Percentiles rank a stretch among this genome's conserved stretches.
Evolutionary conservation across 1,140 invertebrate genomes (phyloP).

Genomic region (Philotrypesis tridentata): DNA sequence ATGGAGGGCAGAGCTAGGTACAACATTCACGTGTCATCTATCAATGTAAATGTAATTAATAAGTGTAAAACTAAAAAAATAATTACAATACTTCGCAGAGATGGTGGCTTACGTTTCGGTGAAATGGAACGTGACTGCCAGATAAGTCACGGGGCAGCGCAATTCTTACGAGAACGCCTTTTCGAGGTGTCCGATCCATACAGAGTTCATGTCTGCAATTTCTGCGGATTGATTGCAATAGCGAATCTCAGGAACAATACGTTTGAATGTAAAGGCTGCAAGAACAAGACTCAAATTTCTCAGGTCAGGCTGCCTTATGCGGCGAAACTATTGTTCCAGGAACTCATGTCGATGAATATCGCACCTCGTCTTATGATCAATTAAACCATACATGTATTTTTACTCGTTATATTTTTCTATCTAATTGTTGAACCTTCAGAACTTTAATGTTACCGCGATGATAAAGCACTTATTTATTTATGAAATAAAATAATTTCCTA

Average conservation of each 20-base stretch:
- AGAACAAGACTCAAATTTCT: slow-evolving; percentile 60
- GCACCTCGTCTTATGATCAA: slow-evolving; percentile 58
- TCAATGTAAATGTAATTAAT: neutral
- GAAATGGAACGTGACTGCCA: slow-evolving; percentile 63
- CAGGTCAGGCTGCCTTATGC: slow-evolving; percentile 59
- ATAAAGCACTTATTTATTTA: neutral
- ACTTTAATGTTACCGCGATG: neutral
- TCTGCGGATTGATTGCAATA: slow-evolving; percentile 57
- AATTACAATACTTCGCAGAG: slow-evolving; percentile 46
- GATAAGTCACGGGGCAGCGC: slow-evolving; percentile 59
- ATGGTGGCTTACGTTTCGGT: slow-evolving; percentile 61
- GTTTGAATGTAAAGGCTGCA: slow-evolving; percentile 57
- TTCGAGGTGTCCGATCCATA: slow-evolving; percentile 59
- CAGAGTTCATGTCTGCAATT: slow-evolving; percentile 58
- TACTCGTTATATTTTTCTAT: slow-evolving; percentile 10
- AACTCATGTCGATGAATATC: slow-evolving; percentile 61
- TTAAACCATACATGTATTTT: slow-evolving; percentile 20
- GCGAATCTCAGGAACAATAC: slow-evolving; percentile 56
- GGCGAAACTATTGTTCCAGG: slow-evolving; percentile 60
- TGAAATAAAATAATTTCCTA: neutral
- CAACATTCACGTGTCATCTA: neutral
- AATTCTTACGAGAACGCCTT: slow-evolving; percentile 58
- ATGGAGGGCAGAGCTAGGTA: slow-evolving; percentile 60
- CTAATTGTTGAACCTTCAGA: neutral
- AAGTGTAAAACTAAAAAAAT: neutral